Evolutionary conservation across 2,888 invertebrate genomes (phyloP), one percentile per base, ranked within the genome.

Genomic region (Drosophila anceps): DNA sequence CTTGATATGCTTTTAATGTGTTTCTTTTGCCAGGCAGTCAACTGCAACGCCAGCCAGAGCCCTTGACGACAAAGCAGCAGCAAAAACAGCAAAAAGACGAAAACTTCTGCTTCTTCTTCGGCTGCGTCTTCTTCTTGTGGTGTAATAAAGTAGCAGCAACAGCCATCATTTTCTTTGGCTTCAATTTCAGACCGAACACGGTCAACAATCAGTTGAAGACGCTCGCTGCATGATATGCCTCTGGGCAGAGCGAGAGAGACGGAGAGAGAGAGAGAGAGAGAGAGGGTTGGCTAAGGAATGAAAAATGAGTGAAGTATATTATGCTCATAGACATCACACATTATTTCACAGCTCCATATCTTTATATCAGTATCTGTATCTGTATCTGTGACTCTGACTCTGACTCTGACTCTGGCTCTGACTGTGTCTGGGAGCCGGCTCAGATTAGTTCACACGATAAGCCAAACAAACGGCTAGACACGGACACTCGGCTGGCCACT

Each of bases 361-460:
- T 57, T 29, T 55, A 29, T 53, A 55, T 55, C 46, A 61, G 43
- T 37, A 41, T 39, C 53, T 66, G 24, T 24, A n/a, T n/a, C n/a
- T n/a, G n/a, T 27, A 18, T n/a, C 39, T 71, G 9, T 20, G 59
- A 27, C 53, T 57, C 37, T 0, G 37, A 10, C 33, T 37, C n/a
- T 2, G 27, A 6, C 50, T 65, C 27, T 33, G 31, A 24, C 41
- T 67, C 15, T 37, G 57, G 27, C 55, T 54, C 13, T 10, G 54
- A 4, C 37, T 31, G 46, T 67, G 54, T 69, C 63, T 68, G 55
- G 12, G 39, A 62, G 69, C 51, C 58, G 65, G 55, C 72, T 79
- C 73, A 89, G 90, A 85, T 89, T 82, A 82, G 84, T 85, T 85
- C 84, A 85, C 84, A 85, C 84, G 90, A 89, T 91, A 91, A 91